phyloP scores from a whole-genome alignment of 53 echinoderm and acorn worm species.

The Temnopleurus reevesii region DNA sequence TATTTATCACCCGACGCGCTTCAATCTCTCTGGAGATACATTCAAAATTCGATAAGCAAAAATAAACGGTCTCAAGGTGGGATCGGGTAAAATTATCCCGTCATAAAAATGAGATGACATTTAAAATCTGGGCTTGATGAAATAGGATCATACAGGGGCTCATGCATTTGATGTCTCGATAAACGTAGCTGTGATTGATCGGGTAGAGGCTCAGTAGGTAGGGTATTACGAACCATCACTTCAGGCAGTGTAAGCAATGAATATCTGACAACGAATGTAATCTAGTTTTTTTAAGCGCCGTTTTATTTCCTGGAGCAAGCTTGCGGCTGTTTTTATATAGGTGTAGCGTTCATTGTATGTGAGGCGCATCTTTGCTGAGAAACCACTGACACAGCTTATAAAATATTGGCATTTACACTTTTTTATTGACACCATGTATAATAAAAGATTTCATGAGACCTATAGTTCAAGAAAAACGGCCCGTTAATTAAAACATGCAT shows the following conservation, averaged over 20 bases:
- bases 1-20: not conserved
- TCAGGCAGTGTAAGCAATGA: not conserved
- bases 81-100: not conserved
- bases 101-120: conserved; percentile 24
- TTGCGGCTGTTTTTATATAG: too few species aligned
- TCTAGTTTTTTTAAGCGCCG: too few species aligned
- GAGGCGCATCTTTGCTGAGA: too few species aligned
- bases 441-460: too few species aligned
- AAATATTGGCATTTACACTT: too few species aligned
- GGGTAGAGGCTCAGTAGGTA: not conserved
- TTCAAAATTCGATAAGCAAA: conserved; percentile 3
- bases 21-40: not conserved
- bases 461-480: too few species aligned
- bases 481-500: too few species aligned
- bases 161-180: not conserved
- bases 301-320: too few species aligned
- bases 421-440: too few species aligned
- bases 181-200: not conserved
- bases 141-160: not conserved
- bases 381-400: too few species aligned
- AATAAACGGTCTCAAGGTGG: conserved; percentile 20
- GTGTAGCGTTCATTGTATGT: too few species aligned
- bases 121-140: not conserved
- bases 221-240: not conserved
- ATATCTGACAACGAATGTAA: too few species aligned